Base-by-base conservation (phyloP, 2,797 vertebrate species). In the Danio choprae region DNA sequence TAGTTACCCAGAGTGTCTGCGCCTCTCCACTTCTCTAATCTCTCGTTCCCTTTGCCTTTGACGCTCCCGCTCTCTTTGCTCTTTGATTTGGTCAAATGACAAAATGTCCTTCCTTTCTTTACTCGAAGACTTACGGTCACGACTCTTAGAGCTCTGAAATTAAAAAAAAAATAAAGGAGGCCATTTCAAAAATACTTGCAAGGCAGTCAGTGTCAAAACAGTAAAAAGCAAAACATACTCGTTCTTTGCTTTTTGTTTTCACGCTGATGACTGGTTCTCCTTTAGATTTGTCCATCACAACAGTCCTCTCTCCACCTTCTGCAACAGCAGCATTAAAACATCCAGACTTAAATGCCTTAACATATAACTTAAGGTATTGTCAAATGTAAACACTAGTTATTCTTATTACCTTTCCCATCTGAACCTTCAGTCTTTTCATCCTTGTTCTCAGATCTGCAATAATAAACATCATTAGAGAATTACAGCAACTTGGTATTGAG, bases 21-120 rank as follows among this genome's bases (percentile, higher is more conserved):
- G 95, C 64, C 98, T 89, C 87, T 99, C 98, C 0, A 95, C 95
- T 85, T 99, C 98, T 63, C 98, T 90, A 86, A 98, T 92, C 87
- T 98, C 98, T 4, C 98, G 88, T 81, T 99, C 98, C 2, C 97
- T 90, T 73, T 99, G 97, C 68, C 97, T 90, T 91, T 98, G 97
- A 0, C 97, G 92, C 69, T 99, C 98, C 0, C 96, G 92, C 63
- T 99, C 98, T 5, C 98, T 88, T 76, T 99, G 98, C 87, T 99
- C 96, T 87, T 98, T 99, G 90, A 99, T 99, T 87, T 99, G 98
- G 88, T 99, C 97, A 9, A 99, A 99, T 0, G 97, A 98, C 71
- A 99, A 84, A 83, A 99, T 99, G 71, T 98, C 98, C 88, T 95
- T 96, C 85, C 95, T 95, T 59, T 98, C 97, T 79, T 96, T 97